Percentiles rank a stretch among this genome's conserved stretches.
Conservation (phyloP, 2,797 vertebrate species). For the Poecilia wingei region DNA sequence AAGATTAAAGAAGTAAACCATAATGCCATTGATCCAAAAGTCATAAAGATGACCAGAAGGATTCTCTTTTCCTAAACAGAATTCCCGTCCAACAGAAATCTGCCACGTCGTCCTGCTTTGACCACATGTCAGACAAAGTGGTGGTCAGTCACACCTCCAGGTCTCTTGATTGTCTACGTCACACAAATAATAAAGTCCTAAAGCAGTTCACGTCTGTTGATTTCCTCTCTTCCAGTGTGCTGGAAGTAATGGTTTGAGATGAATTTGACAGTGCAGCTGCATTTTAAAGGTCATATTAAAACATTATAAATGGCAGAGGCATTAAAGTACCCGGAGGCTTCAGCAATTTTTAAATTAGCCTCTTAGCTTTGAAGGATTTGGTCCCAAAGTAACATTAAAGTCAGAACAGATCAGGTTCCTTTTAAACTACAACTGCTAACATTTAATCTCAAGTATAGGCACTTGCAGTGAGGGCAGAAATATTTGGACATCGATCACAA, state of each 20-base stretch:
- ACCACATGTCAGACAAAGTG: background rate
- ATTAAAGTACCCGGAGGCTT: conserved; percentile 2
- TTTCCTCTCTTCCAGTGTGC: background rate
- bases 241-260: conserved; percentile 3
- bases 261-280: background rate
- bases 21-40: background rate
- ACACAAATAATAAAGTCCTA: background rate
- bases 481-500: background rate
- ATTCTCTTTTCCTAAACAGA: background rate
- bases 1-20: background rate
- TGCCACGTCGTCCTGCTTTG: background rate
- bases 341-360: background rate
- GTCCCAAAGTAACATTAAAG: background rate
- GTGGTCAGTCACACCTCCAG: background rate
- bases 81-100: background rate
- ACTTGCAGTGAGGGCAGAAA: background rate
- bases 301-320: background rate
- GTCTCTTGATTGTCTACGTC: background rate
- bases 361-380: background rate
- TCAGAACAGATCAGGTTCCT: background rate
- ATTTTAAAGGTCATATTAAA: conserved; percentile 14
- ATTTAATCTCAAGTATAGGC: background rate
- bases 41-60: background rate
- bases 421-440: background rate
- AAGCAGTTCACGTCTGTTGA: background rate